These are phyloP conservation scores for Knipowitschia caucasica DNA, from an alignment of 2,797 vertebrate species.

Conservation along the genomic window DNA sequence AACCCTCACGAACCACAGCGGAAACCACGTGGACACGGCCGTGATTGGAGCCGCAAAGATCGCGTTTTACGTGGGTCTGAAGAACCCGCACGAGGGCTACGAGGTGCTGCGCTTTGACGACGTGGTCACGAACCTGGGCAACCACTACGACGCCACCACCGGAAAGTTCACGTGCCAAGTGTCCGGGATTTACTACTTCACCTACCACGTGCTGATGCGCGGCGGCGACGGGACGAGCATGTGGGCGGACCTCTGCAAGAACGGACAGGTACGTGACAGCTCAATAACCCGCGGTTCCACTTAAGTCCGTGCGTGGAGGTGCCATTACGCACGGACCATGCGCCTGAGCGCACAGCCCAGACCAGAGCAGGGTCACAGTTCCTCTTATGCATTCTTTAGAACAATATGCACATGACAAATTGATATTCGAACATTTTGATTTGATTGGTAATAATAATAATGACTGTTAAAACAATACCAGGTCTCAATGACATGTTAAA, in stretches of 20 bases:
- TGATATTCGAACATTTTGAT: too few species aligned
- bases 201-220: constrained; percentile 90
- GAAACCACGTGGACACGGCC: constrained; percentile 68
- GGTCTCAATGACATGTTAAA: too few species aligned
- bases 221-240: constrained; percentile 93
- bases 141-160: constrained; percentile 84
- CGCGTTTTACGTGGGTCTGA: constrained; percentile 91
- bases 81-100: constrained; percentile 91
- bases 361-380: too few species aligned
- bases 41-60: constrained; percentile 79
- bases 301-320: neutral
- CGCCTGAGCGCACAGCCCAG: too few species aligned
- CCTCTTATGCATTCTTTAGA: too few species aligned
- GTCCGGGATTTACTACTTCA: constrained; percentile 91
- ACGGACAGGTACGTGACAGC: constrained; percentile 81
- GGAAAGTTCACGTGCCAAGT: constrained; percentile 93
- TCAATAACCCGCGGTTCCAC: neutral
- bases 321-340: neutral
- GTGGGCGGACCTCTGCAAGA: constrained; percentile 95
- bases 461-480: too few species aligned
- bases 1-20: constrained; percentile 61
- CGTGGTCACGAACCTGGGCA: constrained; percentile 90
- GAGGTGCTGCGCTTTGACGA: constrained; percentile 92
- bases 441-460: too few species aligned
- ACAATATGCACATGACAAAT: too few species aligned